phyloP scores from a whole-genome alignment of 2,797 vertebrate species.

The Acanthurus lineatus region DNA sequence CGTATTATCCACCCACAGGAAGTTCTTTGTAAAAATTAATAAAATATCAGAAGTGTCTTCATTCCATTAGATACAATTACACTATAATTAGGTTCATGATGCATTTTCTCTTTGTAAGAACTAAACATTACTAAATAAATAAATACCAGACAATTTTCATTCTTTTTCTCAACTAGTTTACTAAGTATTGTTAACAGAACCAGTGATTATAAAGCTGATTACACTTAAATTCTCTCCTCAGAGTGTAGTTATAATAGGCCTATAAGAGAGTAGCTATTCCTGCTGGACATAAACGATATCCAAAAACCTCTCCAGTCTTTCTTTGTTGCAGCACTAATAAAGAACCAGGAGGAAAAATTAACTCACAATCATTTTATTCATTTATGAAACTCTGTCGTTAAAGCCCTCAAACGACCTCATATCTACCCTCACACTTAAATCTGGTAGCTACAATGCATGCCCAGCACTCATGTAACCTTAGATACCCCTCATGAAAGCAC shows the following conservation, averaged over 20 bases:
- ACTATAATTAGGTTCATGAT: too few species aligned
- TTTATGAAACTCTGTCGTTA: too few species aligned
- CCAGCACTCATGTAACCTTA: too few species aligned
- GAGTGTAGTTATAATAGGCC: too few species aligned
- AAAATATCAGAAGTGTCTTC: neutral
- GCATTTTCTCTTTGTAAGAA: too few species aligned
- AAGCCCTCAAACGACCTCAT: too few species aligned
- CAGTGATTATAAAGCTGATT: conserved; percentile 22
- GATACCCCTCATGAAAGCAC: too few species aligned
- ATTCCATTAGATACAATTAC: neutral
- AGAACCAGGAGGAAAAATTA: neutral
- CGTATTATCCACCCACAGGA: neutral
- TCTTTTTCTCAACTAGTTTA: too few species aligned
- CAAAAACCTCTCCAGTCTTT: neutral
- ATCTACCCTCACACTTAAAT: too few species aligned
- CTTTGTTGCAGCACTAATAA: neutral
- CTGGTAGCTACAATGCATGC: too few species aligned
- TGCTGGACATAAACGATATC: neutral
- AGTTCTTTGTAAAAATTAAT: neutral
- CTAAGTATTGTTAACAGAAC: conserved; percentile 1
- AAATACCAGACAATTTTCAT: too few species aligned
- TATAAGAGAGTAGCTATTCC: neutral
- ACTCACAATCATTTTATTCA: neutral
- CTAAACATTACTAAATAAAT: too few species aligned
- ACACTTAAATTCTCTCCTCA: neutral